Conservation (phyloP, 2,888 invertebrate genomes). For the Pyrochroa serraticornis region DNA sequence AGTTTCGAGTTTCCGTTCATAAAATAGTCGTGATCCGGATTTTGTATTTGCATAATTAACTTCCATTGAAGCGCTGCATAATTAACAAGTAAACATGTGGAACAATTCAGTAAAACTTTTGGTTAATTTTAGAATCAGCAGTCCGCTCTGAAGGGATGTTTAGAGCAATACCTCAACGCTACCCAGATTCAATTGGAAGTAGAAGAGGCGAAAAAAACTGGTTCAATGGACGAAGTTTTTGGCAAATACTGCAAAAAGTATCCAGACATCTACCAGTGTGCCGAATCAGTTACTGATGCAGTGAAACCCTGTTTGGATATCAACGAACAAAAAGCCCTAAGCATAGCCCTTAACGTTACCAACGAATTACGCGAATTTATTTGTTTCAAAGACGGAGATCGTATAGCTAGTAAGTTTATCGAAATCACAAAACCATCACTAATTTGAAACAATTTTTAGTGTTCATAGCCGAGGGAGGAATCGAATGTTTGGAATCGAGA, state of each 20-base stretch:
- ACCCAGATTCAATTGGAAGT: slow-evolving; percentile 58
- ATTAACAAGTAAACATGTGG: no score
- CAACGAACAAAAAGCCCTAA: slow-evolving; percentile 56
- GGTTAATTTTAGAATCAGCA: slow-evolving; percentile 17
- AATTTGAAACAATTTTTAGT: slow-evolving; percentile 58
- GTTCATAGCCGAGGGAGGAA: slow-evolving; percentile 60
- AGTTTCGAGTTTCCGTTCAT: no score
- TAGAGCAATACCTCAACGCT: slow-evolving; percentile 54
- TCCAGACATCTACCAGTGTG: slow-evolving; percentile 56
- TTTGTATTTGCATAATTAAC: no score
- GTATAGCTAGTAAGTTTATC: slow-evolving; percentile 61
- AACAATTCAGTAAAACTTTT: no score
- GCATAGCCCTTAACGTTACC: slow-evolving; percentile 57
- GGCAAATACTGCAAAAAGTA: slow-evolving; percentile 61
- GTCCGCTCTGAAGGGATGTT: slow-evolving; percentile 48
- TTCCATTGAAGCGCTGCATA: no score
- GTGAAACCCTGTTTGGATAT: slow-evolving; percentile 59
- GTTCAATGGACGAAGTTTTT: slow-evolving; percentile 63
- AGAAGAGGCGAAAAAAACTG: slow-evolving; percentile 60
- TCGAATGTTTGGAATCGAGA: slow-evolving; percentile 59
- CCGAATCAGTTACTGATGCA: slow-evolving; percentile 55
- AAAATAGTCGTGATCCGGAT: no score
- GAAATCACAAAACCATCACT: neutral
- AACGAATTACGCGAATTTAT: slow-evolving; percentile 60
- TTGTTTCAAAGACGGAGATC: slow-evolving; percentile 64